Conservation (phyloP, 1,140 invertebrate species). For the roundworm (Caenorhabditis elegans) region WBcel235 BX284605.5:6624001-6624500, state of each 20-base stretch:
- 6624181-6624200: conserved; percentile 17
- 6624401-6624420: conserved; percentile 2
- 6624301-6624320: not conserved
- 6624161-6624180: no score
- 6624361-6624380: not conserved
- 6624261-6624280: not conserved
- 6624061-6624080: no score
- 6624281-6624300: conserved; percentile 10
- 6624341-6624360: not conserved
- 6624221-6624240: not conserved
- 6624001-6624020: no score
- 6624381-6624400: not conserved
- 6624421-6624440: conserved; percentile 13
- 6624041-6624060: no score
- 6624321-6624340: no score
- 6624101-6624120: no score
- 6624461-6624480: not conserved
- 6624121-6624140: no score
- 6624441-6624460: conserved; percentile 9
- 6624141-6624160: no score
- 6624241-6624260: not conserved
- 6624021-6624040: no score
- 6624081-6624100: no score
- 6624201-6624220: not conserved
- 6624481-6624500: conserved; percentile 9